phyloP scores from a whole-genome alignment of 2,888 invertebrate species.

The Alentia gelatinosa region DNA sequence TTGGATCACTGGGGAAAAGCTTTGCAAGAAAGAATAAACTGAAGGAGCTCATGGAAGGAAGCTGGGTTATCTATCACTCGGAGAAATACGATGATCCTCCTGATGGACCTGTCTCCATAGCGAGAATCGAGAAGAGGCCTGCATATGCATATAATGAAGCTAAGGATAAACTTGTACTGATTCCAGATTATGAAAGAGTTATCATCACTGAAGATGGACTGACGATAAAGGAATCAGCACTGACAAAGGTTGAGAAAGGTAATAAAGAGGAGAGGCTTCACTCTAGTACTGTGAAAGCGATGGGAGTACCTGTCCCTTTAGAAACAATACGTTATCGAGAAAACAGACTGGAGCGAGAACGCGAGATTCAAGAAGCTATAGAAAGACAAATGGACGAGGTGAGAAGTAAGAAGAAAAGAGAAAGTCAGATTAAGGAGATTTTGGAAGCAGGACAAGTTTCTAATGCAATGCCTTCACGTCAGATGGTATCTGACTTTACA shows the following conservation, averaged over 20 bases:
- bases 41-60: conserved; percentile 17
- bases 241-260: background rate
- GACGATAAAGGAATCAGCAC: background rate
- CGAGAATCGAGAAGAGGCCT: conserved; percentile 5
- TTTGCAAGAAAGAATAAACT: conserved; percentile 18
- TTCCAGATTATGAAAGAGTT: conserved; percentile 28
- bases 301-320: background rate
- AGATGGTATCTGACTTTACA: background rate
- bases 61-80: background rate
- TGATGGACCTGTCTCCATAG: background rate
- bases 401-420: background rate
- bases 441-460: background rate
- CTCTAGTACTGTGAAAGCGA: background rate
- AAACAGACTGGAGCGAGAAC: background rate
- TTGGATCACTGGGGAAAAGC: background rate
- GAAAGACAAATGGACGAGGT: background rate
- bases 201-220: conserved; percentile 4
- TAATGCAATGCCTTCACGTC: background rate
- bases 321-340: background rate
- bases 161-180: conserved; percentile 10
- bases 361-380: background rate
- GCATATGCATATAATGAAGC: background rate
- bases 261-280: background rate
- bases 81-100: conserved; percentile 19
- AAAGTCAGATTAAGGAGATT: background rate